phyloP scores from a whole-genome alignment of 1,140 invertebrate species.

The Pachypsylla venusta region DNA sequence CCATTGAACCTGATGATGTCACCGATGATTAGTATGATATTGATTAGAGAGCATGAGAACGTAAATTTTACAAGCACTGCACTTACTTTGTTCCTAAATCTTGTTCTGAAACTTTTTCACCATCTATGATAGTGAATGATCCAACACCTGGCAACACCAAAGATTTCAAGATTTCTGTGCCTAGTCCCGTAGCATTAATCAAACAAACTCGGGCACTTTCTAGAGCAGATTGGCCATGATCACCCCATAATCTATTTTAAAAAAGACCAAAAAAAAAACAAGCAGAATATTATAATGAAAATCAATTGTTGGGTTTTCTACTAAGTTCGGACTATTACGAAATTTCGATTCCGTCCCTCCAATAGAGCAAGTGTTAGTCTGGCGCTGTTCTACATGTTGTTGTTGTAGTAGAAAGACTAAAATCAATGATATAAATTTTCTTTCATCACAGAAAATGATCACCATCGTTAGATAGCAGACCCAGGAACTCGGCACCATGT shows the following conservation, averaged over 20 bases:
- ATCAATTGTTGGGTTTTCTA: not conserved
- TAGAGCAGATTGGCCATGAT: conserved; percentile 81
- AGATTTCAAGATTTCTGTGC: conserved; percentile 90
- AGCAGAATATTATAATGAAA: not conserved
- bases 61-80: no score
- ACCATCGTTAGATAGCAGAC: no score
- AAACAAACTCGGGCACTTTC: conserved; percentile 83
- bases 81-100: conserved; percentile 86
- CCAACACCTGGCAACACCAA: conserved; percentile 88
- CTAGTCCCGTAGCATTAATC: conserved; percentile 85
- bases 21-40: no score
- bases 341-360: not conserved
- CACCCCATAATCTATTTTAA: conserved; percentile 75
- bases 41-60: no score
- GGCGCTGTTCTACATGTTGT: not conserved
- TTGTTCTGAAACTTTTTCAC: conserved; percentile 65
- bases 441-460: no score
- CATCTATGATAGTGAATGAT: conserved; percentile 92
- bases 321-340: not conserved
- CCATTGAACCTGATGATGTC: no score
- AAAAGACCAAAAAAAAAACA: conserved; percentile 15
- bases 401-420: not conserved
- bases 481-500: no score
- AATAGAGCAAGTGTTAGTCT: not conserved
- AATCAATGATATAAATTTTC: no score